Conservation (phyloP, 2,797 vertebrate species). For the Pseudochirops cupreus region DNA sequence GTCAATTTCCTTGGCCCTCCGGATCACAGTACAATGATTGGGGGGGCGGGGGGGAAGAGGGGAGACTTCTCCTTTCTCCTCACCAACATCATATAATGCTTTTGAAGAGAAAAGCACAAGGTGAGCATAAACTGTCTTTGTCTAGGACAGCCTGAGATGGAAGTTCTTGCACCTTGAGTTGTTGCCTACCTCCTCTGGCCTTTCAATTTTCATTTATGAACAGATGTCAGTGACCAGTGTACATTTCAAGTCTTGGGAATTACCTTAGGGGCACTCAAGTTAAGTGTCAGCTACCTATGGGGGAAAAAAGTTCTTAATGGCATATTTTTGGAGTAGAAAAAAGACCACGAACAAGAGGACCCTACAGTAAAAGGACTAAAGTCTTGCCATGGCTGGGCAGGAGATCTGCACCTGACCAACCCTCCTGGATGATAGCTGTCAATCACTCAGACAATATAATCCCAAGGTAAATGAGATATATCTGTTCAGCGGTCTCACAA, state of each 20-base stretch:
- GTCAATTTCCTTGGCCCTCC: neutral
- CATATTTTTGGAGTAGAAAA: neutral
- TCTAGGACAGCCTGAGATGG: neutral
- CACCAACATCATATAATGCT: neutral
- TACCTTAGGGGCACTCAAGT: neutral
- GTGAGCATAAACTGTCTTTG: neutral
- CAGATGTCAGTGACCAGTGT: neutral
- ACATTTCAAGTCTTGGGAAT: neutral
- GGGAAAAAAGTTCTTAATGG: neutral
- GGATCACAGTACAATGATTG: neutral
- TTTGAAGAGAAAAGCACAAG: neutral
- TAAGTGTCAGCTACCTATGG: neutral
- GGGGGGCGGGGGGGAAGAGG: neutral
- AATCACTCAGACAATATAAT: neutral
- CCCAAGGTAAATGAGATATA: neutral
- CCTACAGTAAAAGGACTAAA: neutral
- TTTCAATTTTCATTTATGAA: neutral
- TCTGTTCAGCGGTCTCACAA: neutral
- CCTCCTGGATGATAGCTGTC: neutral
- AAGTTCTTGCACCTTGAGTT: neutral
- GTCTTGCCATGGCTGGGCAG: neutral
- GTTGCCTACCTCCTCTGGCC: neutral
- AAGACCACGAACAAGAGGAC: neutral
- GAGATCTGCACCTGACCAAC: neutral
- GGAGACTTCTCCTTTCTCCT: neutral